Evolutionary conservation across 2,113 vertebrate species (phyloP).

Genomic region (Larimichthys polyactis): DNA sequence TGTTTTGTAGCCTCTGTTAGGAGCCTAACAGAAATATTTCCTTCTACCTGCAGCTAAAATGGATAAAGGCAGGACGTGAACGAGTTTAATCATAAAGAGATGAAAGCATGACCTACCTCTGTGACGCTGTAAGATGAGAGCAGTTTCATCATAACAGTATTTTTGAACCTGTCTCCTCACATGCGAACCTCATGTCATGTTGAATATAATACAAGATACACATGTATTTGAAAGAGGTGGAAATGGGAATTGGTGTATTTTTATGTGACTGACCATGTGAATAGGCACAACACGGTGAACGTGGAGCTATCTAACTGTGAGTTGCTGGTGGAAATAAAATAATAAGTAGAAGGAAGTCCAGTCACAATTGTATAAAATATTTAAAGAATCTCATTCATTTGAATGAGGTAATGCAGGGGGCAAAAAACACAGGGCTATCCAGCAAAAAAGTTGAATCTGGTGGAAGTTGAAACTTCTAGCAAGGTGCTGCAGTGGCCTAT

Average conservation of each 20-base stretch:
- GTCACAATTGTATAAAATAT: neutral
- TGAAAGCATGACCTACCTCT: conserved; percentile 42
- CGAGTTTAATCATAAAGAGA: conserved; percentile 34
- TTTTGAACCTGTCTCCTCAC: conserved; percentile 28
- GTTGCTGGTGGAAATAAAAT: conserved; percentile 17
- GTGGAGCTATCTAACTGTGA: neutral
- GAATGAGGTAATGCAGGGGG: neutral
- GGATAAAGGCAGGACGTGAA: conserved; percentile 23
- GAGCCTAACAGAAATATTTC: conserved; percentile 23
- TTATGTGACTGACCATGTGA: conserved; percentile 2
- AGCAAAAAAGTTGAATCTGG: neutral
- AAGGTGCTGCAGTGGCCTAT: neutral
- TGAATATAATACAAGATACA: conserved; percentile 14
- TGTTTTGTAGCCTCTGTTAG: conserved; percentile 53
- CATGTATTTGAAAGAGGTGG: conserved; percentile 4
- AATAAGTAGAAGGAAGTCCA: neutral
- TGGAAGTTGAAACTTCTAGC: neutral
- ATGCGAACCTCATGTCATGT: neutral
- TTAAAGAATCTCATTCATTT: neutral
- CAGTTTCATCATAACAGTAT: conserved; percentile 20
- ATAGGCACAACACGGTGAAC: neutral
- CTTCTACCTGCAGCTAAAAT: conserved; percentile 26
- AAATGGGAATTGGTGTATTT: conserved; percentile 32
- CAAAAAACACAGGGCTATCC: too few relatives aligned
- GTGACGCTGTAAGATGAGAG: conserved; percentile 41